Evolutionary conservation across 1,140 invertebrate species (phyloP).

Genomic region (Babylonia areolata): DNA sequence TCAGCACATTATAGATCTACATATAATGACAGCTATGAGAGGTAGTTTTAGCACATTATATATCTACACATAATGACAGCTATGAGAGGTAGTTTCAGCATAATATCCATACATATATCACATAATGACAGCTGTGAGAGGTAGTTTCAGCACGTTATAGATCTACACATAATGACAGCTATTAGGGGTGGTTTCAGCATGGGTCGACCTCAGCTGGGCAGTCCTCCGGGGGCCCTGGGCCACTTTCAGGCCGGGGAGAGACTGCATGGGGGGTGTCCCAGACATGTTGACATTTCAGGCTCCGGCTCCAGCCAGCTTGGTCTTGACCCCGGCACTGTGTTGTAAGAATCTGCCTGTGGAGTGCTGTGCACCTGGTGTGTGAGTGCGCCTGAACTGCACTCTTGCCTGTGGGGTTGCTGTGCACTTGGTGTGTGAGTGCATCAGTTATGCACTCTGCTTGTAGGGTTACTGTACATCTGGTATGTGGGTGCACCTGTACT

Average conservation of each 20-base stretch:
- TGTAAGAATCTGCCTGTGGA: not conserved
- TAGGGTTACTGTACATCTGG: not conserved
- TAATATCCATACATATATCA: too few relatives aligned
- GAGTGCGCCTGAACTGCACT: not conserved
- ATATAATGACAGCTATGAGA: too few relatives aligned
- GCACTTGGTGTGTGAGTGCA: too few relatives aligned
- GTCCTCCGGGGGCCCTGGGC: not conserved
- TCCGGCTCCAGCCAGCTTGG: constrained; percentile 1
- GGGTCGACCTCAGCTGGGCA: not conserved
- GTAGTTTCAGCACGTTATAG: too few relatives aligned
- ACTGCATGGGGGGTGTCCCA: not conserved
- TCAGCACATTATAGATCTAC: too few relatives aligned
- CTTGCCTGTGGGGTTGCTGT: too few relatives aligned
- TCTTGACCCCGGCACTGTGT: not conserved
- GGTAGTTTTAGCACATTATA: too few relatives aligned
- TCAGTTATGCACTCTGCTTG: too few relatives aligned
- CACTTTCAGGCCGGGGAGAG: not conserved
- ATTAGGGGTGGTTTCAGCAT: not conserved
- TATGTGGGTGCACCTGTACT: not conserved
- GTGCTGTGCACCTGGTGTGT: not conserved
- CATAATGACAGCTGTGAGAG: too few relatives aligned
- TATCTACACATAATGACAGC: too few relatives aligned
- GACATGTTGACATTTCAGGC: not conserved
- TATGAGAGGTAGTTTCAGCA: too few relatives aligned
- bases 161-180: not conserved